These are phyloP conservation scores for Ceratothoa steindachneri DNA, from an alignment of 2,888 invertebrate genomes.

Conservation along the genomic window DNA sequence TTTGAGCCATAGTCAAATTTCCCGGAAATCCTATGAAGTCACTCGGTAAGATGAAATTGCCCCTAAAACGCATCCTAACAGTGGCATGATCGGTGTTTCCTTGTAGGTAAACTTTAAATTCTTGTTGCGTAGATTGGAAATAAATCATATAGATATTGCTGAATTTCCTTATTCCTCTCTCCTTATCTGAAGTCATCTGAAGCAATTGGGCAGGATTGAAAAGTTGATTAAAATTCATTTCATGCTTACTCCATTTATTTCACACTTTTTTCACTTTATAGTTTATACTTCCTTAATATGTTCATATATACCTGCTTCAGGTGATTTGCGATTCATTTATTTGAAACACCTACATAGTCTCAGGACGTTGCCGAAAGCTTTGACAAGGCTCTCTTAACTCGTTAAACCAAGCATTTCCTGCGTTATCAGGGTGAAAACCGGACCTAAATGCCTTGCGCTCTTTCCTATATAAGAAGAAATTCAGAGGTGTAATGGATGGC, in stretches of 20 bases:
- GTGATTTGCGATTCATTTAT: no score
- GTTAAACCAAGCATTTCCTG: no score
- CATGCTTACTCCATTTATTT: neutral
- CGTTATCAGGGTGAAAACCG: no score
- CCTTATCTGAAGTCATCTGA: constrained; percentile 4
- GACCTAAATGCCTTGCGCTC: no score
- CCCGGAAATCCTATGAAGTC: neutral
- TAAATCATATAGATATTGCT: constrained; percentile 29
- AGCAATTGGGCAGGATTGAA: constrained; percentile 38
- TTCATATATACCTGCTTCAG: neutral
- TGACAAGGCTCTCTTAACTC: no score
- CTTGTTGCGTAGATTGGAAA: constrained; percentile 46
- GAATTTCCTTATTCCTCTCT: neutral
- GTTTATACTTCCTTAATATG: neutral
- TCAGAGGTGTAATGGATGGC: no score
- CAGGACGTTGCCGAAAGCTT: neutral
- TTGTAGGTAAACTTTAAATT: neutral
- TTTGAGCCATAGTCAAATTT: neutral
- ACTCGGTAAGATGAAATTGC: neutral
- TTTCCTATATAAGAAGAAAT: no score
- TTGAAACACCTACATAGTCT: neutral
- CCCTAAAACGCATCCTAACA: neutral
- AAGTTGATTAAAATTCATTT: neutral
- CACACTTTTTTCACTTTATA: neutral
- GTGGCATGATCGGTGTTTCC: neutral